Conservation (phyloP, 2,888 invertebrate genomes). For the Sinopyrophorus schimmeli region DNA sequence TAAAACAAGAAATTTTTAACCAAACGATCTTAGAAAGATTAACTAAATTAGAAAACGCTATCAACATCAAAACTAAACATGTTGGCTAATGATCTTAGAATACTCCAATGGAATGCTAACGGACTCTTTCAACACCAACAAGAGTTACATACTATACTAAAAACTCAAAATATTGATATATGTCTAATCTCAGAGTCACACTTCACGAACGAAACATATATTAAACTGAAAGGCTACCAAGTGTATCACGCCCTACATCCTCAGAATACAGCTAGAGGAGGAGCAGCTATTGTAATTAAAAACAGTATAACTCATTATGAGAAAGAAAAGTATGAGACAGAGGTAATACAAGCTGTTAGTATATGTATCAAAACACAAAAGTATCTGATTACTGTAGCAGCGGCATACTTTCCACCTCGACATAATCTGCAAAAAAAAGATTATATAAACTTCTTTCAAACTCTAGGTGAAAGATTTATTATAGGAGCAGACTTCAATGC, state of each 20-base stretch:
- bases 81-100: slow-evolving; percentile 10
- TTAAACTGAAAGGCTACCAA: slow-evolving; percentile 3
- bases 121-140: slow-evolving; percentile 7
- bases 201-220: slow-evolving; percentile 8
- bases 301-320: slow-evolving; percentile 4
- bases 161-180: slow-evolving; percentile 10
- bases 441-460: slow-evolving; percentile 9
- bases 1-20: background rate
- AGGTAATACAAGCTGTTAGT: background rate
- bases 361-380: slow-evolving; percentile 11
- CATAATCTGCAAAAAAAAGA: slow-evolving; percentile 9
- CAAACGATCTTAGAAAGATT: slow-evolving; percentile 6
- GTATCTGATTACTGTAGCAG: background rate
- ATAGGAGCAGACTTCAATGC: slow-evolving; percentile 11
- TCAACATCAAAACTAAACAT: slow-evolving; percentile 14
- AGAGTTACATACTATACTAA: slow-evolving; percentile 7
- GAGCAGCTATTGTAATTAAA: slow-evolving; percentile 9
- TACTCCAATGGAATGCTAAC: slow-evolving; percentile 8
- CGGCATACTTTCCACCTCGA: slow-evolving; percentile 3
- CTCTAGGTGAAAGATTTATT: slow-evolving; percentile 6
- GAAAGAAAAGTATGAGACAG: background rate
- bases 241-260: slow-evolving; percentile 5
- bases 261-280: slow-evolving; percentile 7
- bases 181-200: background rate
- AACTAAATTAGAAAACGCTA: slow-evolving; percentile 7